Base-by-base conservation (phyloP, 2,797 vertebrate species). In the Champsocephalus gunnari region DNA sequence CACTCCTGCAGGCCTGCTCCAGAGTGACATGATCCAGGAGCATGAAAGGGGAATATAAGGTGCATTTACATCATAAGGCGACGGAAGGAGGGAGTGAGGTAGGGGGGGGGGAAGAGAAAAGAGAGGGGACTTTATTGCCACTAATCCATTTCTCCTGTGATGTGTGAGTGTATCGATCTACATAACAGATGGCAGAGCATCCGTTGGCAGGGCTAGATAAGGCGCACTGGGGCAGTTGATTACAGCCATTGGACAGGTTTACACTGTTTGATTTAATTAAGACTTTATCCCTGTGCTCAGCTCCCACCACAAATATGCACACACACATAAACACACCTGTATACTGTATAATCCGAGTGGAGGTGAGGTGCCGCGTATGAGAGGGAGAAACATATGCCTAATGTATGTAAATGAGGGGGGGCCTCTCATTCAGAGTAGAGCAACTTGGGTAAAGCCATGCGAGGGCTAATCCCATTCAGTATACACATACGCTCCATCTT, bases 181-280 rank as follows among this genome's bases (percentile, higher is more conserved):
- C 92, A 92, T 91, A 94, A 94, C 94, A 94, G 94, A 95, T 95
- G 93, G 93, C 83, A 85, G 81, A 88, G 91, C 90, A 94, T 93
- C 92, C 91, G 92, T 93, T 94, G 93, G 93, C 91, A 93, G 88
- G 74, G 80, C 79, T 84, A 93, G 93, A 95, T 94, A 93, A 94
- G 92, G 86, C 93, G 85, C 92, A 85, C 81, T 91, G 94, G 92
- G 92, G 90, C 92, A 94, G 93, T 95, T 94, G 91, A 94, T 94
- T 94, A 93, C 87, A 93, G 90, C 83, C 90, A 92, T 88, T 90
- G 91, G 92, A 93, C 94, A 93, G 92, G 93, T 93, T 91, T 93
- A 90, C 87, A 92, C 91, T 92, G 93, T 94, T 93, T 94, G 93
- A 95, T 95, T 95, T 94, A 95, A 95, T 95, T 95, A 95, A 95